A percentile compares a stretch with the other conserved stretches of the same genome.
Evolutionary conservation across 2,888 invertebrate genomes (phyloP).

Genomic region (Nomada ferruginata): DNA sequence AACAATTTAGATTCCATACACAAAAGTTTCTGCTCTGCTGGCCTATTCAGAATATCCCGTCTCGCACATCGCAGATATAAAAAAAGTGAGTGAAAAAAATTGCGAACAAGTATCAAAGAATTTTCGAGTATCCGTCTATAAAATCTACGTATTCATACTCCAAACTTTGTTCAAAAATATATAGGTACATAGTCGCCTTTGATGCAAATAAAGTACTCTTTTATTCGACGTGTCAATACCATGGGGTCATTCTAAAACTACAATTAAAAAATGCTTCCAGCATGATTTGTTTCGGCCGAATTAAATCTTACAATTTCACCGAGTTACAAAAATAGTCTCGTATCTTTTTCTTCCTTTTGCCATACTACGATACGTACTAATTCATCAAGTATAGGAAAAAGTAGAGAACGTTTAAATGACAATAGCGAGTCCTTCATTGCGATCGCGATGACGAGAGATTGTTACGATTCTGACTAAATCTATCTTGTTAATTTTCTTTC

Average conservation of each 20-base stretch:
- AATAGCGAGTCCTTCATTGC: slow-evolving; percentile 50
- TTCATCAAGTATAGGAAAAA: background rate
- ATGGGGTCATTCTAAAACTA: background rate
- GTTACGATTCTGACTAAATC: background rate
- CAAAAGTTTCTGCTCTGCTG: background rate
- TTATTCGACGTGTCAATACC: background rate
- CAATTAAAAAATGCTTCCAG: slow-evolving; percentile 11
- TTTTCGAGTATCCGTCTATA: background rate
- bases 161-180: background rate
- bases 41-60: background rate
- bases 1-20: background rate
- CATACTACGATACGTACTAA: background rate
- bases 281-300: background rate
- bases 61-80: background rate
- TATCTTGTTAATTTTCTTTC: background rate
- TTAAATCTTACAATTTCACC: slow-evolving; percentile 9
- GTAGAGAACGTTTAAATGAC: slow-evolving; percentile 13
- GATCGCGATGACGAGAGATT: slow-evolving; percentile 8
- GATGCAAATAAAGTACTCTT: background rate
- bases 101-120: background rate
- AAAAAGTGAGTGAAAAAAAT: background rate
- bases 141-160: background rate
- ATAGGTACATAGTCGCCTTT: background rate
- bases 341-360: background rate
- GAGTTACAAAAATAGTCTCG: slow-evolving; percentile 40